Evolutionary conservation across 2,113 vertebrate species (phyloP).

Genomic region (Chitala chitala): DNA sequence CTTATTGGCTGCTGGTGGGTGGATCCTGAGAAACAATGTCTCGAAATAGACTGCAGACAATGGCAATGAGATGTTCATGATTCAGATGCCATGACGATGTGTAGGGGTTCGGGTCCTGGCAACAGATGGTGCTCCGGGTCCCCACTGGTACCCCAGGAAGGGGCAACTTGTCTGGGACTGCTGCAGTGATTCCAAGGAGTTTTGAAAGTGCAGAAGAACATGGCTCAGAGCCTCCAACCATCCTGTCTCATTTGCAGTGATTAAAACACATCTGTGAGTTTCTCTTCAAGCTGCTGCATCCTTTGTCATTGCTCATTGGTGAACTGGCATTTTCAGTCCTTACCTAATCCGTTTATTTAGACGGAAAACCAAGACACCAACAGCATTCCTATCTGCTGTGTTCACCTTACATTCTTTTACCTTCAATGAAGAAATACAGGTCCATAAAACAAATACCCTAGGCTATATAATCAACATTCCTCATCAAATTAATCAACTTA

Average conservation of each 20-base stretch:
- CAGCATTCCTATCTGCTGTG: too few species aligned
- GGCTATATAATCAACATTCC: too few species aligned
- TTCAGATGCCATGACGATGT: conserved; percentile 48
- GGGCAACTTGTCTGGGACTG: conserved; percentile 40
- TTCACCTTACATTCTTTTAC: too few species aligned
- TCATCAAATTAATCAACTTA: too few species aligned
- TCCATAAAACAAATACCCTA: too few species aligned
- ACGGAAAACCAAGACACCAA: conserved; percentile 16
- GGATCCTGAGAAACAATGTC: conserved; percentile 60
- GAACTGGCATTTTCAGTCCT: conserved; percentile 48
- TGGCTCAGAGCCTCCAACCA: conserved; percentile 45
- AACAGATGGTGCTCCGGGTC: conserved; percentile 33
- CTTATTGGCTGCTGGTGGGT: conserved; percentile 69
- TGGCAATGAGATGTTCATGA: conserved; percentile 72
- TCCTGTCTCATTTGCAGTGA: conserved; percentile 61
- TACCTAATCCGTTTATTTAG: conserved; percentile 36
- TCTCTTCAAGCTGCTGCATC: conserved; percentile 52
- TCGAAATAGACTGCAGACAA: conserved; percentile 68
- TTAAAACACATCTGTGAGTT: conserved; percentile 63
- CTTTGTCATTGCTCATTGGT: conserved; percentile 30
- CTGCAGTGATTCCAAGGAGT: conserved; percentile 37
- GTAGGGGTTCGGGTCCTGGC: conserved; percentile 48
- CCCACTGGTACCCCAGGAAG: conserved; percentile 44
- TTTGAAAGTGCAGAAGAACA: conserved; percentile 48
- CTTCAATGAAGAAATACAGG: too few species aligned